Conservation (phyloP, 2,888 invertebrate genomes). For the Spodoptera littoralis region DNA sequence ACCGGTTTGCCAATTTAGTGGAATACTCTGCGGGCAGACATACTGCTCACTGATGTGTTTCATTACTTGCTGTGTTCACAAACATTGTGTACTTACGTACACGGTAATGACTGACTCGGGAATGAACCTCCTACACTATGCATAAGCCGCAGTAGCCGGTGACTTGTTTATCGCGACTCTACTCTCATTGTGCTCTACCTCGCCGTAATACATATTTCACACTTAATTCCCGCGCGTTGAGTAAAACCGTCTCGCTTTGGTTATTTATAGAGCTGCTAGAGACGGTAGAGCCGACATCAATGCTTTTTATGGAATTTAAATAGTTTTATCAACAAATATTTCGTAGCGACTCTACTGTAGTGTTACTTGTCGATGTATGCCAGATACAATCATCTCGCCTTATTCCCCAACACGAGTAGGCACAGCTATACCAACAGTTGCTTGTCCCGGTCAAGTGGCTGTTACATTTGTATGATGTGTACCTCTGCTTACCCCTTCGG, state of each 20-base stretch:
- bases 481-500: too few species aligned
- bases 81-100: too few species aligned
- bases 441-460: too few species aligned
- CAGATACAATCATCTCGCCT: too few species aligned
- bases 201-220: slow-evolving; percentile 38
- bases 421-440: too few species aligned
- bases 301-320: slow-evolving; percentile 41
- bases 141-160: slow-evolving; percentile 18
- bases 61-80: too few species aligned
- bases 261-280: slow-evolving; percentile 43
- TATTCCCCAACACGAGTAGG: too few species aligned
- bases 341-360: slow-evolving; percentile 18
- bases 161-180: slow-evolving; percentile 36
- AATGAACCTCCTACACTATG: not conserved
- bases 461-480: too few species aligned
- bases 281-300: slow-evolving; percentile 13
- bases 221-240: slow-evolving; percentile 42
- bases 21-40: not conserved
- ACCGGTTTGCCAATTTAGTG: slow-evolving; percentile 30
- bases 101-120: too few species aligned
- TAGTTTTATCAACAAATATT: slow-evolving; percentile 47
- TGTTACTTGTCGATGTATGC: not conserved
- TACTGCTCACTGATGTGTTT: too few species aligned
- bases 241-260: slow-evolving; percentile 30
- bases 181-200: slow-evolving; percentile 10